Evolutionary conservation across 2,797 vertebrate species (phyloP), one percentile per base, ranked within the genome.

Genomic region (Labeo calbasu): DNA sequence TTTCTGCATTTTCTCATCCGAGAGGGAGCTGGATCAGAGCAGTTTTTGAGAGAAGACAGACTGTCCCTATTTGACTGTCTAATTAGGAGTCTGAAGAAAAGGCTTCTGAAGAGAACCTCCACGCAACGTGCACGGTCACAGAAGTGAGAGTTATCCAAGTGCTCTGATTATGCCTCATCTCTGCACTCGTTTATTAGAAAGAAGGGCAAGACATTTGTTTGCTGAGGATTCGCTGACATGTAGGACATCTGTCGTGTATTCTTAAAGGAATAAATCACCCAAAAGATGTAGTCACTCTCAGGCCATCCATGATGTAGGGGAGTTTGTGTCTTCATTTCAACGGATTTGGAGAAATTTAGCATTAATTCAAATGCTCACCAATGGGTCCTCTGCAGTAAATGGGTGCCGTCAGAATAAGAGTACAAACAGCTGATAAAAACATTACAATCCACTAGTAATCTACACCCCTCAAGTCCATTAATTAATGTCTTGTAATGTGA

Each of bases 41-140:
- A 65, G 25, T 51, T 73, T 65, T 17, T 51, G 28, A 40, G 70
- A 65, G 43, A 50, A 59, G 40, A 59, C 79, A 32, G 53, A 50
- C 79, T 70, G 17, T 71, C 12, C 15, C 17, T 28, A 59, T 81
- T 55, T 71, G 13, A 71, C 66, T 50, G 19, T 82, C 80, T 73
- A 72, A 82, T 73, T 36, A 23, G 69, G 32, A 59, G 51, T 28
- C n/a, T 80, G 28, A 15, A 68, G 43, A 53, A 66, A n/a, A 66
- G 77, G 25, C 46, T 66, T 53, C 61, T 68, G 7, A 79, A 66
- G 19, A 72, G 8, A 72, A 36, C 53, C 50, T 72, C 6, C 11
- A 32, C 25, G 61, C 1, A 0, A 10, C 28, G 40, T 51, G n/a
- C 14, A 14, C 9, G 14, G 28, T 72, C 23, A 40, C 68, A 40